Conservation (phyloP, 92 coral and sea anemone species). For the Diadumene lineata region DNA sequence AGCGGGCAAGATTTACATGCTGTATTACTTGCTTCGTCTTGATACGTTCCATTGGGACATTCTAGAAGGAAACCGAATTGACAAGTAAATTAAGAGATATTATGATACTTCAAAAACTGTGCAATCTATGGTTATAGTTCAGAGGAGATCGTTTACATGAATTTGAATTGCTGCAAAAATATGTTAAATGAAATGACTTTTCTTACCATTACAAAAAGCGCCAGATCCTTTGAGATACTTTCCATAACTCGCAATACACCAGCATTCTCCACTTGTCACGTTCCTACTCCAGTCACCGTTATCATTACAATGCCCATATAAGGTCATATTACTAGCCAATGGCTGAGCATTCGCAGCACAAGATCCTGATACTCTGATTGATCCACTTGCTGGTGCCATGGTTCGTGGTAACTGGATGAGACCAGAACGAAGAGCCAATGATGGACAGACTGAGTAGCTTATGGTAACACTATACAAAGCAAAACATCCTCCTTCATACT, state of each 20-base stretch:
- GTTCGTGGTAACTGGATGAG: slow-evolving; percentile 51
- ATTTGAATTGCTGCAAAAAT: too few relatives aligned
- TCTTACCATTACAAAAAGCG: neutral
- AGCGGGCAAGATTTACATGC: slow-evolving; percentile 56
- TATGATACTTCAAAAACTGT: too few relatives aligned
- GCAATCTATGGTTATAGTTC: too few relatives aligned
- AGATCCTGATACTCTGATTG: slow-evolving; percentile 31
- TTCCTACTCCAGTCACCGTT: slow-evolving; percentile 51
- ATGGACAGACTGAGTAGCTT: slow-evolving; percentile 51
- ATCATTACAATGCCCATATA: slow-evolving; percentile 51
- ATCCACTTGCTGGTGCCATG: slow-evolving; percentile 57
- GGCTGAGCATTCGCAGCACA: slow-evolving; percentile 45
- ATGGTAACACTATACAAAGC: slow-evolving; percentile 32
- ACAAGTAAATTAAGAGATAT: too few relatives aligned
- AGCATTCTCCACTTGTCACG: slow-evolving; percentile 33
- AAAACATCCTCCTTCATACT: slow-evolving; percentile 59
- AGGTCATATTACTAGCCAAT: slow-evolving; percentile 28
- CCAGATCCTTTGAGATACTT: slow-evolving; percentile 2
- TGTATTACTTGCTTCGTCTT: slow-evolving; percentile 36
- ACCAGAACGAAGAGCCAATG: slow-evolving; percentile 37
- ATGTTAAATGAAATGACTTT: too few relatives aligned
- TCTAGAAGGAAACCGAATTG: too few relatives aligned
- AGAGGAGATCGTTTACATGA: too few relatives aligned
- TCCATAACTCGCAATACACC: slow-evolving; percentile 51
- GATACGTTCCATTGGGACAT: slow-evolving; percentile 43